Evolutionary conservation across 2,888 invertebrate species (phyloP).

Genomic region (Drosophila lutescens): DNA sequence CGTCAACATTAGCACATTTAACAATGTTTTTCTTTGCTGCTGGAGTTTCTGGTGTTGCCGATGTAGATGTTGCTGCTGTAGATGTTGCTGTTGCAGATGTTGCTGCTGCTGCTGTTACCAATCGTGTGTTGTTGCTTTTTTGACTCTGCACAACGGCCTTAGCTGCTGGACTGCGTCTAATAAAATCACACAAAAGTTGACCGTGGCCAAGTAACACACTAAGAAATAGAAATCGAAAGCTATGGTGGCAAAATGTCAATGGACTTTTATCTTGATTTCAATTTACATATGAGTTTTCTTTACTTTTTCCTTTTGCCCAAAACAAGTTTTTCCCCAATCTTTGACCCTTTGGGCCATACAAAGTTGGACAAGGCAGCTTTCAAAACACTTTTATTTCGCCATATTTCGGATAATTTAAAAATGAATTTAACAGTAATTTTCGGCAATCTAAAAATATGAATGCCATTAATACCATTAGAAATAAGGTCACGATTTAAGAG

Average conservation of each 20-base stretch:
- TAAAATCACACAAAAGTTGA: constrained; percentile 50
- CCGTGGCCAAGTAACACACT: constrained; percentile 75
- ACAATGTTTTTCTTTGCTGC: constrained; percentile 20
- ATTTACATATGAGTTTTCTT: background rate
- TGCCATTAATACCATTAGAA: background rate
- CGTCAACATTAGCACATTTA: constrained; percentile 43
- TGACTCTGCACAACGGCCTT: constrained; percentile 13
- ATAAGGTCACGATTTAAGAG: background rate
- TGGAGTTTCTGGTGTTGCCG: constrained; percentile 6
- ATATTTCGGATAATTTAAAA: background rate
- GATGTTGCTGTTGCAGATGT: constrained; percentile 20
- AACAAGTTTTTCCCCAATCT: background rate
- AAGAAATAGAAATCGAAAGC: constrained; percentile 36
- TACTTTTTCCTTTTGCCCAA: background rate
- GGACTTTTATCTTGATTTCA: constrained; percentile 8
- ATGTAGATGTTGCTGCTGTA: constrained; percentile 8
- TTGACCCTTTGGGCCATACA: background rate
- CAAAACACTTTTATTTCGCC: background rate
- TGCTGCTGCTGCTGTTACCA: constrained; percentile 4
- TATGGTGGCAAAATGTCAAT: background rate
- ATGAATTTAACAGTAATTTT: background rate
- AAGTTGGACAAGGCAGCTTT: background rate
- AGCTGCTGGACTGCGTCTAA: constrained; percentile 2
- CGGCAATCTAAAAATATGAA: constrained; percentile 1
- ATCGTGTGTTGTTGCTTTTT: constrained; percentile 10